These are phyloP conservation scores for Megaceryle torquata DNA, from an alignment of 2,113 vertebrate species.

Conservation along the genomic window DNA sequence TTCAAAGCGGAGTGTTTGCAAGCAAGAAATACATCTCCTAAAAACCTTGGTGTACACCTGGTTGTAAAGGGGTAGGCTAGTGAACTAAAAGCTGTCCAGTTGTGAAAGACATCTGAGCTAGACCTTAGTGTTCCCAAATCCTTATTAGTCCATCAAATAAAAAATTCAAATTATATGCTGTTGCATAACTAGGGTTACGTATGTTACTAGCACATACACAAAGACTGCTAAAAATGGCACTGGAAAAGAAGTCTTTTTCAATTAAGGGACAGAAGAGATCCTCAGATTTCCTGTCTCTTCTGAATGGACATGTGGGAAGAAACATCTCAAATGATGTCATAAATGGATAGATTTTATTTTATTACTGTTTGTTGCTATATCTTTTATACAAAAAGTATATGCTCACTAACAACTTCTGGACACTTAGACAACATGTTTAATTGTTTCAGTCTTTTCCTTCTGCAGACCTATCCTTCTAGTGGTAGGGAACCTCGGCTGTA, in stretches of 20 bases:
- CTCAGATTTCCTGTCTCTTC: not conserved
- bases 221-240: not conserved
- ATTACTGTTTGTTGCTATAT: not conserved
- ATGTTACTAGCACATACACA: not conserved
- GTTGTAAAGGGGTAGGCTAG: not conserved
- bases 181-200: not conserved
- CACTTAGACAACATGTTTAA: not conserved
- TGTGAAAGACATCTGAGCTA: not conserved
- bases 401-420: not conserved
- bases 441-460: not conserved
- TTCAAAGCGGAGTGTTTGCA: not conserved
- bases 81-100: not conserved
- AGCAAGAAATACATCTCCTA: not conserved
- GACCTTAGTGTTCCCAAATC: not conserved
- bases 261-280: not conserved
- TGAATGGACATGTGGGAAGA: accelerated
- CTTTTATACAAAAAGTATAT: not conserved
- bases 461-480: not conserved
- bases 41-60: not conserved
- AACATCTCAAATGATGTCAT: not conserved
- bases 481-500: not conserved
- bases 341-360: not conserved
- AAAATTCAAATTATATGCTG: not conserved
- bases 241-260: not conserved
- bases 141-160: not conserved